Percentiles rank a stretch among this genome's conserved stretches.
These are phyloP conservation scores for Nephila pilipes DNA, from an alignment of 1,140 invertebrate species.

Conservation along the genomic window DNA sequence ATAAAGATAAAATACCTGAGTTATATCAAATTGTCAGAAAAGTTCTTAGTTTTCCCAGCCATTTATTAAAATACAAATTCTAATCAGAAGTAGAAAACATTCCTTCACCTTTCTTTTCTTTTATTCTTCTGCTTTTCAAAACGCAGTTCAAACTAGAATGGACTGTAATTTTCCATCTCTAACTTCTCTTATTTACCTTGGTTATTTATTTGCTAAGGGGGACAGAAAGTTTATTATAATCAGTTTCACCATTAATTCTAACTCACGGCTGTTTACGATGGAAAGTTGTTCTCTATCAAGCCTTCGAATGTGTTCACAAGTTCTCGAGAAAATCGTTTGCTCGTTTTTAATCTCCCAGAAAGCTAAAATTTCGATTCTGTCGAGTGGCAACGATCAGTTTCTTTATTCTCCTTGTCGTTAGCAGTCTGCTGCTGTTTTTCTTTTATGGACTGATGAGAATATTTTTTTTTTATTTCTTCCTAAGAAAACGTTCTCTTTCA, in stretches of 20 bases:
- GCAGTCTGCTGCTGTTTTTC: slow-evolving; percentile 24
- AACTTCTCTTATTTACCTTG: neutral
- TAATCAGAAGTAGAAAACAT: neutral
- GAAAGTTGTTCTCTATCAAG: neutral
- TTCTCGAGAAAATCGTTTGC: slow-evolving; percentile 1
- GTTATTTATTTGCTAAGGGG: slow-evolving; percentile 43
- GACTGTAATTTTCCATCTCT: neutral
- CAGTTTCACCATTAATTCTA: slow-evolving; percentile 41
- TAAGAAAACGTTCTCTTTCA: neutral
- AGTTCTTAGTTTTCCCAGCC: neutral
- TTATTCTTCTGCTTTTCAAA: neutral
- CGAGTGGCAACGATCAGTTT: neutral
- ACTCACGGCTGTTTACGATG: slow-evolving; percentile 26
- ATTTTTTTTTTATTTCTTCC: neutral
- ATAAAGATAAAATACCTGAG: neutral
- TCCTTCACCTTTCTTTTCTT: neutral
- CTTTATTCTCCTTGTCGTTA: slow-evolving; percentile 16
- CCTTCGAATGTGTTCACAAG: neutral
- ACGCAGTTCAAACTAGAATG: neutral
- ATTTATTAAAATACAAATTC: neutral
- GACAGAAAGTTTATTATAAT: slow-evolving; percentile 46
- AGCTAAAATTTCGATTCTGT: slow-evolving; percentile 39
- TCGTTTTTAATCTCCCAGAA: slow-evolving; percentile 48
- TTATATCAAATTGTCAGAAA: neutral
- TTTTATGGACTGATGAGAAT: slow-evolving; percentile 33